A percentile compares a stretch with the other conserved stretches of the same genome.
phyloP scores from a whole-genome alignment of 2,888 invertebrate species.

The Rhyacophila evoluta region DNA sequence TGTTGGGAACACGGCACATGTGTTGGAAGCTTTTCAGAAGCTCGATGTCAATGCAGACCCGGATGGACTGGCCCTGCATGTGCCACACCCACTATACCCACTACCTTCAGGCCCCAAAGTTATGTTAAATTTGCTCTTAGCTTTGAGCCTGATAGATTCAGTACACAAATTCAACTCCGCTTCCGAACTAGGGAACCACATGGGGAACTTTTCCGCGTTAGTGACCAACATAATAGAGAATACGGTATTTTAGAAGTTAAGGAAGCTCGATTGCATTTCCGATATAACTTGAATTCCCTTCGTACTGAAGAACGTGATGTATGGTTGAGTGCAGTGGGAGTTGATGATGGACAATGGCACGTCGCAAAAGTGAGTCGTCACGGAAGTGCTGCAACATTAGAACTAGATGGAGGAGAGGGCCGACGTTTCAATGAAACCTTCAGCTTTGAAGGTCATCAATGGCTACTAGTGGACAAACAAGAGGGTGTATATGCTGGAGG shows the following conservation, averaged over 20 bases:
- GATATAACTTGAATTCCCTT: slow-evolving; percentile 92
- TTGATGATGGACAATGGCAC: slow-evolving; percentile 98
- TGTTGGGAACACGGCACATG: slow-evolving; percentile 97
- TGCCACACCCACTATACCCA: slow-evolving; percentile 86
- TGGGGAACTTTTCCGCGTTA: slow-evolving; percentile 93
- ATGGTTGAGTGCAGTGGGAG: slow-evolving; percentile 89
- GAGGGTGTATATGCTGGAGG: slow-evolving; percentile 97
- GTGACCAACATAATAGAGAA: slow-evolving; percentile 93
- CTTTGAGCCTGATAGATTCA: slow-evolving; percentile 92
- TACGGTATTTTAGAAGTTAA: slow-evolving; percentile 94
- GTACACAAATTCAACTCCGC: slow-evolving; percentile 91
- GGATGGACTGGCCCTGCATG: slow-evolving; percentile 95
- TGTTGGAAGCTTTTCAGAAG: slow-evolving; percentile 89
- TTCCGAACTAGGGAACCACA: slow-evolving; percentile 94
- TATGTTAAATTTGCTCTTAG: slow-evolving; percentile 97
- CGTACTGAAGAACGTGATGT: slow-evolving; percentile 92
- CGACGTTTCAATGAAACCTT: slow-evolving; percentile 93
- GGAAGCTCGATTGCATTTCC: slow-evolving; percentile 89
- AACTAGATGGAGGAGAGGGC: slow-evolving; percentile 96
- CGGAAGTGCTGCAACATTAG: slow-evolving; percentile 92
- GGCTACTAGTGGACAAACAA: slow-evolving; percentile 92
- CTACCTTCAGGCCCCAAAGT: slow-evolving; percentile 93
- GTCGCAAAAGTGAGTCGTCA: slow-evolving; percentile 91
- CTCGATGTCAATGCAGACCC: slow-evolving; percentile 93
- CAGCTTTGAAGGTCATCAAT: slow-evolving; percentile 90